phyloP scores from a whole-genome alignment of 2,888 invertebrate species.

The Neoascia interrupta region DNA sequence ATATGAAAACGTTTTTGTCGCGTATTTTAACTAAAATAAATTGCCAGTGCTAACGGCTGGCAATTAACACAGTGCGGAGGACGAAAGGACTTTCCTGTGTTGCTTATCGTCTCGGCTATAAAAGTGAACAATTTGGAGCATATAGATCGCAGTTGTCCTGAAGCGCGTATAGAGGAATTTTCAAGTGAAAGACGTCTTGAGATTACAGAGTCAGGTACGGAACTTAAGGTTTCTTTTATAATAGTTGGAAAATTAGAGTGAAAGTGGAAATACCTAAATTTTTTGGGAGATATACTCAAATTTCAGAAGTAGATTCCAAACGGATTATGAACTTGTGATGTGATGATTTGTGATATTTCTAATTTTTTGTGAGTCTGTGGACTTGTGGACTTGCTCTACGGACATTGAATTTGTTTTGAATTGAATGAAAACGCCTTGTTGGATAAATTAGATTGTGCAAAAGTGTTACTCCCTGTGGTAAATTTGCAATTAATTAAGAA shows the following conservation, averaged over 20 bases:
- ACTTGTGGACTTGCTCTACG: too few relatives aligned
- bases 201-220: slow-evolving; percentile 21
- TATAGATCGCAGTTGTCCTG: slow-evolving; percentile 48
- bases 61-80: slow-evolving; percentile 41
- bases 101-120: slow-evolving; percentile 34
- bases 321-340: too few relatives aligned
- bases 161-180: slow-evolving; percentile 39
- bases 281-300: too few relatives aligned
- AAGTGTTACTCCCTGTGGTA: too few relatives aligned
- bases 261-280: not conserved
- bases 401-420: too few relatives aligned
- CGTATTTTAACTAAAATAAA: slow-evolving; percentile 65
- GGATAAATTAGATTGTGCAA: too few relatives aligned
- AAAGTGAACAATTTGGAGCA: slow-evolving; percentile 32
- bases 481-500: too few relatives aligned
- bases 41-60: slow-evolving; percentile 39
- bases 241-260: not conserved
- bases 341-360: too few relatives aligned
- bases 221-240: not conserved
- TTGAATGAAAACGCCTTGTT: too few relatives aligned
- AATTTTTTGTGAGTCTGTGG: too few relatives aligned
- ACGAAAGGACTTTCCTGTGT: slow-evolving; percentile 6
- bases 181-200: slow-evolving; percentile 41
- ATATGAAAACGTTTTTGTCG: slow-evolving; percentile 50
- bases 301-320: too few relatives aligned